Evolutionary conservation across 2,113 vertebrate genomes (phyloP), one percentile per base, ranked within the genome.

Genomic region (Cyprinus carpio): DNA sequence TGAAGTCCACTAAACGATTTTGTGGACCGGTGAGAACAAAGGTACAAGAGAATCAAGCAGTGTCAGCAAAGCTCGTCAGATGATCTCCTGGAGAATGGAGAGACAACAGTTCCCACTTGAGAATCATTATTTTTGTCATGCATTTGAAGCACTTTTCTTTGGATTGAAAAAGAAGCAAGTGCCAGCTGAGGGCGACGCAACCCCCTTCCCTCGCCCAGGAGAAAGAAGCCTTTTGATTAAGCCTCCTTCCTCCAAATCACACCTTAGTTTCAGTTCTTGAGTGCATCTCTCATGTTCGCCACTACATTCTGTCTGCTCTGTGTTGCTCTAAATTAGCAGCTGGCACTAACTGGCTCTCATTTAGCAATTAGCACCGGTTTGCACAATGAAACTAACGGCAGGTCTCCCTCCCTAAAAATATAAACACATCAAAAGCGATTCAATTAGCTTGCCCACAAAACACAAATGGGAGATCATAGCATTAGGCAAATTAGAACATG

Each of bases 341-440:
- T 86, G 89, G 85, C 88, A 75, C 87, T 92, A 92, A 91, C 91
- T 84, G 90, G 89, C 89, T 92, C 88, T 92, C 90, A 91, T 91
- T 92, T 91, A 91, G 86, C 90, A 93, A 93, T 93, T 93, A 93
- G 82, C 76, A 82, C 91, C 84, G 76, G 87, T 87, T 91, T 90
- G 88, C 89, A 87, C 91, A 87, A 85, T 90, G 88, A 90, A 91
- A 78, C 87, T 88, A 89, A 88, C 84, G 62, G 75, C 81, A 87
- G 82, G 84, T 86, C 71, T 79, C 72, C 86, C 72, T 85, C 76
- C 86, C 86, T 86, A 93, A 89, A 90, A 80, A 87, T 85, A 91
- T 90, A 90, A 90, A 92, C 89, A 91, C 89, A 91, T 92, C 92
- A 92, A 93, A 90, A 91, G 92, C 75, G 81, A 91, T 93, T 91